Evolutionary conservation across 2,888 invertebrate genomes (phyloP).

Genomic region (Margaritifera margaritifera): DNA sequence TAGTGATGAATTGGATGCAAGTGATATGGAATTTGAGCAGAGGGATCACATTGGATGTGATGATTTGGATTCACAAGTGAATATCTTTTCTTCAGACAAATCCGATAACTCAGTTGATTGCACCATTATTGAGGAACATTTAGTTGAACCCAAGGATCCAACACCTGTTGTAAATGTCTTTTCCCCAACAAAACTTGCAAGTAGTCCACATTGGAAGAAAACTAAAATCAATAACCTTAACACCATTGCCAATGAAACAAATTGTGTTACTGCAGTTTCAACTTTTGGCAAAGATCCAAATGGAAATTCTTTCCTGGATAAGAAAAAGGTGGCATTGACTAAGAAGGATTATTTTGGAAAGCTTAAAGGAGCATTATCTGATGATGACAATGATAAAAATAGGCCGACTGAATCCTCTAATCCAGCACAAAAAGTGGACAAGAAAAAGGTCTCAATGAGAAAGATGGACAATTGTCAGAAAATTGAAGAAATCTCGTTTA

Average conservation of each 20-base stretch:
- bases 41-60: constrained; percentile 40
- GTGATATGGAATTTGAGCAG: constrained; percentile 35
- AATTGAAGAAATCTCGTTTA: constrained; percentile 5
- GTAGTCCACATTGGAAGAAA: constrained; percentile 32
- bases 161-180: constrained; percentile 1
- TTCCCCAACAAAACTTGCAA: background rate
- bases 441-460: constrained; percentile 1
- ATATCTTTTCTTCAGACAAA: background rate
- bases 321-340: no score
- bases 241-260: constrained; percentile 2
- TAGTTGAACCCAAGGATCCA: background rate
- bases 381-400: no score
- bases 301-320: no score
- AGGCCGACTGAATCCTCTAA: no score
- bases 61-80: constrained; percentile 22
- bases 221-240: constrained; percentile 23
- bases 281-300: no score
- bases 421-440: constrained; percentile 3
- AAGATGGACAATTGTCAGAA: background rate
- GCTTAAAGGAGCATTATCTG: no score
- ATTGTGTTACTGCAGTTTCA: background rate
- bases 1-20: constrained; percentile 28
- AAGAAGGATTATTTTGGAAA: no score
- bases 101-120: background rate
- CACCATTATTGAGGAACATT: no score